A percentile compares a stretch with the other conserved stretches of the same genome.
Evolutionary conservation across 1,140 invertebrate genomes (phyloP).

Genomic region (Drosophila miranda): DNA sequence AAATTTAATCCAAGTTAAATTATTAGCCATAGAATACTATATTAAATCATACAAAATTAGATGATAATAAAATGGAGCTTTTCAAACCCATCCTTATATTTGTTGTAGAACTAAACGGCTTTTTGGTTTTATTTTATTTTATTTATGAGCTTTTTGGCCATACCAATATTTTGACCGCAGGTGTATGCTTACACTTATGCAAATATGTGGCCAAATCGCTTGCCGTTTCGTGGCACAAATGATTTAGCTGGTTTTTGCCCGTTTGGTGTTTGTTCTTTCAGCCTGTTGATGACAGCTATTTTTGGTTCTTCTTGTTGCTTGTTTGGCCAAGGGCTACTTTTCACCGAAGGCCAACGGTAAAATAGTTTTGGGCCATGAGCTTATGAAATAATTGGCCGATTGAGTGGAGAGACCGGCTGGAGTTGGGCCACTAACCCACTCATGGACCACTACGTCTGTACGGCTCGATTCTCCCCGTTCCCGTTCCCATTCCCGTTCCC

Average conservation of each 20-base stretch:
- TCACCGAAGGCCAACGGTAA: constrained; percentile 22
- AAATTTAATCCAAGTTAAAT: too few species aligned
- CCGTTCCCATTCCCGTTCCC: constrained; percentile 2
- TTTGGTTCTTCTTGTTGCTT: constrained; percentile 14
- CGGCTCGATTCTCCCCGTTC: constrained; percentile 8
- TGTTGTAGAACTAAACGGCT: too few species aligned
- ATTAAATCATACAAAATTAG: too few species aligned
- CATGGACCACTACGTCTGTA: constrained; percentile 26
- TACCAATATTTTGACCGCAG: not conserved
- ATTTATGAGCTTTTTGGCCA: too few species aligned
- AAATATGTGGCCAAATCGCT: constrained; percentile 46
- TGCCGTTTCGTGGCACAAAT: constrained; percentile 54
- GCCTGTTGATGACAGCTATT: constrained; percentile 14
- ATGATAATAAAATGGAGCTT: too few species aligned
- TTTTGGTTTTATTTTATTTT: too few species aligned
- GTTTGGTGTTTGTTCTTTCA: constrained; percentile 39
- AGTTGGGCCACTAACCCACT: constrained; percentile 41
- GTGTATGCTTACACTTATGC: constrained; percentile 35
- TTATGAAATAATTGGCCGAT: constrained; percentile 34
- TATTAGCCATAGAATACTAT: too few species aligned
- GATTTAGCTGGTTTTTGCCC: constrained; percentile 33
- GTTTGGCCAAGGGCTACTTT: constrained; percentile 34
- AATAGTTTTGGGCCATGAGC: not conserved
- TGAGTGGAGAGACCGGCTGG: constrained; percentile 2
- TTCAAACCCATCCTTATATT: too few species aligned